phyloP scores from a whole-genome alignment of 2,113 vertebrate species.

The Telmatochromis bifrenatus region DNA sequence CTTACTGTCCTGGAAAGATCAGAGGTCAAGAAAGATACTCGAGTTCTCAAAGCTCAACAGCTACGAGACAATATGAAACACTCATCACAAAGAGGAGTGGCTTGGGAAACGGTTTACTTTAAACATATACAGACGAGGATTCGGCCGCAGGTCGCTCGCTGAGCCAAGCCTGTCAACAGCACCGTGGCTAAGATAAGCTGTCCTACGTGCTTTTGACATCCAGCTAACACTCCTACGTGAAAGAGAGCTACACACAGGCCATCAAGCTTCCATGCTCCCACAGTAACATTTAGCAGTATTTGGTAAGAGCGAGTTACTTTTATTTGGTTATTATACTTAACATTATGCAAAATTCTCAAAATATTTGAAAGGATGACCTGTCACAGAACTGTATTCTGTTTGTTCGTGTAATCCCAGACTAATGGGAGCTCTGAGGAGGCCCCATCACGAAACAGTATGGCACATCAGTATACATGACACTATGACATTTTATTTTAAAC shows the following conservation, averaged over 20 bases:
- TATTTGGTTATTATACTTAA: neutral
- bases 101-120: constrained; percentile 46
- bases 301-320: neutral
- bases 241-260: constrained; percentile 1
- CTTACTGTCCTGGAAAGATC: constrained; percentile 32
- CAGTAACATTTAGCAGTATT: neutral
- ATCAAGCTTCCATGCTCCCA: constrained; percentile 1
- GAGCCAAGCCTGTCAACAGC: constrained; percentile 52
- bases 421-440: neutral
- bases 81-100: constrained; percentile 50
- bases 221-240: constrained; percentile 9
- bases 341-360: neutral
- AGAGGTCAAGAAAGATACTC: constrained; percentile 15
- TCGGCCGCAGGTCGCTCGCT: neutral
- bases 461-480: neutral
- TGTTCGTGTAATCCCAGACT: neutral
- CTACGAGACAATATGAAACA: constrained; percentile 60
- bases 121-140: constrained; percentile 37
- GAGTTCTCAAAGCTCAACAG: constrained; percentile 30
- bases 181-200: constrained; percentile 34
- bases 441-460: neutral
- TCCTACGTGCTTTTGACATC: constrained; percentile 24
- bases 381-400: neutral
- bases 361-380: neutral
- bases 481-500: constrained; percentile 8